phyloP scores from a whole-genome alignment of 1,140 invertebrate species.

The Ridgeia piscesae region DNA sequence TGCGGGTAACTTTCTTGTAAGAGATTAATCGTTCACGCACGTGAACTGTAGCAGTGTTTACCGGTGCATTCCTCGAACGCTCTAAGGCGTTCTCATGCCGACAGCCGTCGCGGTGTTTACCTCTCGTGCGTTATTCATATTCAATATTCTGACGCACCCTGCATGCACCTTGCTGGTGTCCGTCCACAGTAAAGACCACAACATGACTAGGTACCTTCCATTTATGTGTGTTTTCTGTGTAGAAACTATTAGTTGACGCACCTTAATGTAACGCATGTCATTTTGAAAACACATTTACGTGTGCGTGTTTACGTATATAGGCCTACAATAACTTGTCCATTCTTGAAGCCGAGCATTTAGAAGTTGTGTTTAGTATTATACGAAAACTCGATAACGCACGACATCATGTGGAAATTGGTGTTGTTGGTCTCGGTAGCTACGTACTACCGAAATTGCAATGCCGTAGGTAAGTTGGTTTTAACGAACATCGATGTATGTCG shows the following conservation, averaged over 20 bases:
- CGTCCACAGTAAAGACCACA: background rate
- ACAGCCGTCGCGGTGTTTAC: background rate
- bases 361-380: background rate
- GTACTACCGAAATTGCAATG: background rate
- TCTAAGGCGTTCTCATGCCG: background rate
- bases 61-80: background rate
- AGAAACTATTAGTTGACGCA: background rate
- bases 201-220: background rate
- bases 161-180: background rate
- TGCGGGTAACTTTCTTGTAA: background rate
- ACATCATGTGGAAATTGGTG: background rate
- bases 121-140: background rate
- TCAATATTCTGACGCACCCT: background rate
- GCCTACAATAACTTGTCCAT: background rate
- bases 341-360: background rate
- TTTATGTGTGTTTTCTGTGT: background rate
- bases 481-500: background rate
- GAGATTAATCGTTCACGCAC: background rate
- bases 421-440: background rate
- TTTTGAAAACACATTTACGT: no score
- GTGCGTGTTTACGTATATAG: background rate
- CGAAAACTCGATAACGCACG: background rate
- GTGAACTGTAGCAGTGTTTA: background rate
- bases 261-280: background rate
- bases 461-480: background rate